These are phyloP conservation scores for Carlito syrichta DNA, from an alignment of 2,113 vertebrate species.

Conservation along the genomic window DNA sequence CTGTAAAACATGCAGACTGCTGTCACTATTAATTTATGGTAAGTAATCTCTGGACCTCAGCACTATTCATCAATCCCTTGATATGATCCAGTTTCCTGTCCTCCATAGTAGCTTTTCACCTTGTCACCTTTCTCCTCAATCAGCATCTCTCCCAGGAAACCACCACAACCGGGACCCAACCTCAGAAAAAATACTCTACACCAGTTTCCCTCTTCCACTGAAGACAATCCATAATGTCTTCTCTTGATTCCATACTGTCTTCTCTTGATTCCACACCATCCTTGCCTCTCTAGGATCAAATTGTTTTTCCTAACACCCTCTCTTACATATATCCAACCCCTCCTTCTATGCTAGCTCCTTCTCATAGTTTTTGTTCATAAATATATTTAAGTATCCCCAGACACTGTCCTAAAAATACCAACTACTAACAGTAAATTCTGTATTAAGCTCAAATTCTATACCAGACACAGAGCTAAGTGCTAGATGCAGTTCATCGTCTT, in stretches of 20 bases:
- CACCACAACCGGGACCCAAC: neutral
- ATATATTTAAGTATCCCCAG: neutral
- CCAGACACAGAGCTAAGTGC: neutral
- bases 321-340: neutral
- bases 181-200: neutral
- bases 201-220: neutral
- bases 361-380: neutral
- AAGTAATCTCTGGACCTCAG: neutral
- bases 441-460: neutral
- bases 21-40: neutral
- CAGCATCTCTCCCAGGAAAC: neutral
- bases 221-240: neutral
- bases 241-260: neutral
- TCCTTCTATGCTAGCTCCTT: neutral
- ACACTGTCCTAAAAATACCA: neutral
- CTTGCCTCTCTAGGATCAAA: neutral
- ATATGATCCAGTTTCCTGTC: accelerated
- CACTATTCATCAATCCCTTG: neutral
- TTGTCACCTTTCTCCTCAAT: neutral
- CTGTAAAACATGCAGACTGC: neutral
- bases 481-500: neutral
- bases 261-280: neutral
- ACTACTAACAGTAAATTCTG: neutral
- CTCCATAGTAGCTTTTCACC: neutral
- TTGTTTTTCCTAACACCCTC: neutral